phyloP scores from a whole-genome alignment of 2,888 invertebrate species.

The Entomobrya proxima region DNA sequence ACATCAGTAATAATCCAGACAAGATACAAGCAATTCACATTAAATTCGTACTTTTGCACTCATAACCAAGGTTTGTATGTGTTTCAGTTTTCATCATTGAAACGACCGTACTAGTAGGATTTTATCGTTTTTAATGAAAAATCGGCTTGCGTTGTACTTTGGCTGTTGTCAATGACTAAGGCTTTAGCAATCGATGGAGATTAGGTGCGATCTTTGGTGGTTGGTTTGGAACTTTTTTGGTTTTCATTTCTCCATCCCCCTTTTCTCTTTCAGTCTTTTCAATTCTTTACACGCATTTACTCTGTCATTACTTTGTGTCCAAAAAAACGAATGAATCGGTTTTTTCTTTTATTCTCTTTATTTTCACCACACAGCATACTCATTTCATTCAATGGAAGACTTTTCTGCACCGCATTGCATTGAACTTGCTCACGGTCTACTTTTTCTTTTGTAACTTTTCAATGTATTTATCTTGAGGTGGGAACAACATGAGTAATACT shows the following conservation, averaged over 20 bases:
- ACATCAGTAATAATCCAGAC: slow-evolving; percentile 9
- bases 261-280: slow-evolving; percentile 31
- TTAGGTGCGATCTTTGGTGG: slow-evolving; percentile 66
- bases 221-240: slow-evolving; percentile 53
- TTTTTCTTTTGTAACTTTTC: slow-evolving; percentile 19
- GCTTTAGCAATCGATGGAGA: slow-evolving; percentile 65
- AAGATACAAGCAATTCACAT: slow-evolving; percentile 4
- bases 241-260: slow-evolving; percentile 51
- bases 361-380: slow-evolving; percentile 14
- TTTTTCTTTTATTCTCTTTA: slow-evolving; percentile 16
- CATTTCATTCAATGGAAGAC: background rate
- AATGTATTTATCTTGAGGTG: slow-evolving; percentile 43
- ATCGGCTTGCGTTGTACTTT: slow-evolving; percentile 46
- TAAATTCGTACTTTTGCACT: background rate
- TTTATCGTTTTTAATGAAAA: slow-evolving; percentile 70
- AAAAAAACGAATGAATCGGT: slow-evolving; percentile 5
- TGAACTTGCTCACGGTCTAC: slow-evolving; percentile 5
- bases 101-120: slow-evolving; percentile 12
- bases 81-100: background rate
- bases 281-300: slow-evolving; percentile 59
- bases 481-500: slow-evolving; percentile 61
- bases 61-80: background rate
- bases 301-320: slow-evolving; percentile 50
- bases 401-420: slow-evolving; percentile 26
- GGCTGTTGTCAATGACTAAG: slow-evolving; percentile 55